Base-by-base conservation (phyloP, 1,140 invertebrate species). In the Dendroctonus valens region DNA sequence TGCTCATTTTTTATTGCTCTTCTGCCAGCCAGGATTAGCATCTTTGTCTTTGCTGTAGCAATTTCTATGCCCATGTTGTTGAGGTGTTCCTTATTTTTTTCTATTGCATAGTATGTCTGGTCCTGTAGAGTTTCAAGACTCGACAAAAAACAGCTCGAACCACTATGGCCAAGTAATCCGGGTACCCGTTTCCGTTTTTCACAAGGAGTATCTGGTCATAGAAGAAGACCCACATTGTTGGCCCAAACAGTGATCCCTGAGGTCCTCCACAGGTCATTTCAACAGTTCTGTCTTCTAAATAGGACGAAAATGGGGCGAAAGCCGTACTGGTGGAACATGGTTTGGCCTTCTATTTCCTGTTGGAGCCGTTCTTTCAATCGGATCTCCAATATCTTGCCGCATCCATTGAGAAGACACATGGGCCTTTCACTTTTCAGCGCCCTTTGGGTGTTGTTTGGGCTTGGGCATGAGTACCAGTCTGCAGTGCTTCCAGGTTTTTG, bases 391-490 rank as follows among this genome's bases (percentile, higher is more conserved):
- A n/a, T n/a, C n/a, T n/a, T n/a, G n/a, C n/a, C n/a, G n/a, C n/a
- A n/a, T n/a, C n/a, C n/a, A n/a, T n/a, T n/a, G n/a, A n/a, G n/a
- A n/a, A n/a, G n/a, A n/a, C n/a, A n/a, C n/a, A n/a, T n/a, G n/a
- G n/a, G n/a, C n/a, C n/a, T n/a, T n/a, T n/a, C n/a, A n/a, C n/a
- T n/a, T 7, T 7, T 7, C 7, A 6, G 7, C 8, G 6, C 6
- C 15, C 15, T 14, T 41, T 40, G 8, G 8, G 54, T 12, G 12
- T 63, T 40, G 9, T 6, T 74, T 71, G 0, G 76, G 74, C 72
- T 81, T 80, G 0, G 62, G 73, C 38, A 81, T 75, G 0, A 76
- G 68, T n/a, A 78, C 66, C 9, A 79, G 69, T 65, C 63, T 51
- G 5, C 76, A 72, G 12, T 69, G 41, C 61, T 79, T 74, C 75